A percentile compares a stretch with the other conserved stretches of the same genome.
Evolutionary conservation across 1,140 invertebrate genomes (phyloP).

Genomic region (Asobara japonica): DNA sequence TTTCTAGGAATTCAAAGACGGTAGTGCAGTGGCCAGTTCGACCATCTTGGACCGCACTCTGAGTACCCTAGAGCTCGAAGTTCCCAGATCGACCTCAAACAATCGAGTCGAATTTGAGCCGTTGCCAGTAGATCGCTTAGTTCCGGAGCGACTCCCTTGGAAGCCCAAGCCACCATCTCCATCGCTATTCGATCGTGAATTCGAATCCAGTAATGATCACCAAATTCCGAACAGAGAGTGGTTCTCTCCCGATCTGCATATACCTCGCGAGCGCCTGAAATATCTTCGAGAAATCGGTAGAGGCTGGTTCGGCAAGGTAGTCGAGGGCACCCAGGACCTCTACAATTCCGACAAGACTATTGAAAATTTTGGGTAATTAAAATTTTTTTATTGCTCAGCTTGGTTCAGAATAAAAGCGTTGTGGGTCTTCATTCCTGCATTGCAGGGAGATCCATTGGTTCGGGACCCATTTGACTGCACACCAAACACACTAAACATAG

Average conservation of each 20-base stretch:
- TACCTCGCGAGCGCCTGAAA: conserved; percentile 81
- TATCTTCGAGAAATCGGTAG: conserved; percentile 85
- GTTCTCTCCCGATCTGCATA: conserved; percentile 72
- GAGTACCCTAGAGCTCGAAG: conserved; percentile 57
- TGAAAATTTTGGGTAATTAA: no score
- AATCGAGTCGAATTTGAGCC: conserved; percentile 59
- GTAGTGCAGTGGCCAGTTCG: conserved; percentile 48
- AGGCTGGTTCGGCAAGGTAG: conserved; percentile 87
- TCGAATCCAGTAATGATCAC: conserved; percentile 43
- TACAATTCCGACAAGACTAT: conserved; percentile 32
- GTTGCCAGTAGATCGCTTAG: conserved; percentile 54
- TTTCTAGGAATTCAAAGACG: conserved; percentile 63
- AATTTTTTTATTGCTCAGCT: no score
- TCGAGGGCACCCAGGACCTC: conserved; percentile 69
- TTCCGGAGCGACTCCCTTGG: conserved; percentile 43
- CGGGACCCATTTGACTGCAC: no score
- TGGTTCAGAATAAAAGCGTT: no score
- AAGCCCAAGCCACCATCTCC: conserved; percentile 56
- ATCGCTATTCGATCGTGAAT: conserved; percentile 45
- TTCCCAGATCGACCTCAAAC: conserved; percentile 44
- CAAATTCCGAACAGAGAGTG: conserved; percentile 52
- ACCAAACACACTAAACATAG: no score
- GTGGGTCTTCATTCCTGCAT: no score
- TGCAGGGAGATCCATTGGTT: no score
- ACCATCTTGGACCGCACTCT: conserved; percentile 46